Evolutionary conservation across 1,140 invertebrate species (phyloP).

Genomic region (Andrena cerasifolii): DNA sequence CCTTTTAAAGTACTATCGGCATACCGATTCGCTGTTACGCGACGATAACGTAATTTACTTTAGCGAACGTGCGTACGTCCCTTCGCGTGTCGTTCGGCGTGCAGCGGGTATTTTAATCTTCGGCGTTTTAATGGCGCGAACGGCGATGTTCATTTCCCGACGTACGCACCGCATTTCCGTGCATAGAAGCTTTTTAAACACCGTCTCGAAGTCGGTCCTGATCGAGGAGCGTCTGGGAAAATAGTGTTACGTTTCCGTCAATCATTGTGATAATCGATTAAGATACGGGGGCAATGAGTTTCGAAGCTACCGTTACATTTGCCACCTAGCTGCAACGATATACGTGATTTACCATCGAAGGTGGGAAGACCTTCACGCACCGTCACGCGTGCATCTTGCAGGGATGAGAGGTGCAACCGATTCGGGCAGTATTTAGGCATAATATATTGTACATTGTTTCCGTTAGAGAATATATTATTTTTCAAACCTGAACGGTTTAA

Average conservation of each 20-base stretch:
- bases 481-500: constrained; percentile 55
- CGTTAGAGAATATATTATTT: constrained; percentile 61
- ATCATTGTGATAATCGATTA: constrained; percentile 59
- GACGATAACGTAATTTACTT: constrained; percentile 27
- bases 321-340: constrained; percentile 43
- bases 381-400: constrained; percentile 27
- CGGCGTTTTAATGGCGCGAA: not conserved
- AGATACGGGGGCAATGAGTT: constrained; percentile 41
- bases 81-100: not conserved
- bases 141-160: not conserved
- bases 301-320: constrained; percentile 54
- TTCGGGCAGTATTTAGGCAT: constrained; percentile 47
- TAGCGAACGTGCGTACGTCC: constrained; percentile 1
- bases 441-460: constrained; percentile 54
- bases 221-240: constrained; percentile 2
- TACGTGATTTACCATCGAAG: constrained; percentile 9
- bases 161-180: not conserved
- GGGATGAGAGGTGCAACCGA: constrained; percentile 43
- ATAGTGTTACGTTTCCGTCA: constrained; percentile 42
- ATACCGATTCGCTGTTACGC: constrained; percentile 29
- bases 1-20: constrained; percentile 21
- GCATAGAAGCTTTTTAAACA: not conserved
- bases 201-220: not conserved
- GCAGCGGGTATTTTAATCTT: no score
- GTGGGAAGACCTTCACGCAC: not conserved